phyloP scores from a whole-genome alignment of 2,888 invertebrate genomes.

The Brenthis hecate region DNA sequence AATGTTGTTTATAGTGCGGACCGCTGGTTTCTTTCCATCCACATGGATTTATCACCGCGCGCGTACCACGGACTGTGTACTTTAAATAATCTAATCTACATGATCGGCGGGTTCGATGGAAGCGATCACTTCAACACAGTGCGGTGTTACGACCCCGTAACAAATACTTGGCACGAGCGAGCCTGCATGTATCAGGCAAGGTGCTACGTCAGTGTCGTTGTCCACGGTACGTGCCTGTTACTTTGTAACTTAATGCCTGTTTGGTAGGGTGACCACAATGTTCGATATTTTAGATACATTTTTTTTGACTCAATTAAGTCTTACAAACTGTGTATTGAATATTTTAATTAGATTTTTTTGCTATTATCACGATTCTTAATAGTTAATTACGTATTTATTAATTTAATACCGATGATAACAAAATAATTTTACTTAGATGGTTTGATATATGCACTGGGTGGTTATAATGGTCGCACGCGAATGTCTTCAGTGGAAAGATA shows the following conservation, averaged over 20 bases:
- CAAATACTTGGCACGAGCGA: constrained; percentile 88
- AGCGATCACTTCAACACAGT: constrained; percentile 89
- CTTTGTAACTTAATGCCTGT: neutral
- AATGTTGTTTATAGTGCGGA: constrained; percentile 81
- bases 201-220: constrained; percentile 90
- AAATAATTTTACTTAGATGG: constrained; percentile 67
- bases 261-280: constrained; percentile 1
- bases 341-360: no score
- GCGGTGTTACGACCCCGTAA: constrained; percentile 90
- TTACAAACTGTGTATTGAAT: no score
- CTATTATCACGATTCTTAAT: no score
- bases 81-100: constrained; percentile 86
- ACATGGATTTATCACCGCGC: constrained; percentile 86
- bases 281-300: neutral
- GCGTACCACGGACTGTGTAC: constrained; percentile 91
- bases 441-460: constrained; percentile 91
- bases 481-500: constrained; percentile 91
- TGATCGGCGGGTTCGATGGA: constrained; percentile 93
- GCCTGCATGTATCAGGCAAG: constrained; percentile 91
- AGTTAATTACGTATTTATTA: no score
- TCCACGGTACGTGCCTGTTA: constrained; percentile 73
- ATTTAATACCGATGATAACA: no score
- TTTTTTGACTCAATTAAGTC: neutral
- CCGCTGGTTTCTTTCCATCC: constrained; percentile 87
- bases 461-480: constrained; percentile 89